Conservation (phyloP, 2,888 invertebrate species). For the Mythimna loreyi region DNA sequence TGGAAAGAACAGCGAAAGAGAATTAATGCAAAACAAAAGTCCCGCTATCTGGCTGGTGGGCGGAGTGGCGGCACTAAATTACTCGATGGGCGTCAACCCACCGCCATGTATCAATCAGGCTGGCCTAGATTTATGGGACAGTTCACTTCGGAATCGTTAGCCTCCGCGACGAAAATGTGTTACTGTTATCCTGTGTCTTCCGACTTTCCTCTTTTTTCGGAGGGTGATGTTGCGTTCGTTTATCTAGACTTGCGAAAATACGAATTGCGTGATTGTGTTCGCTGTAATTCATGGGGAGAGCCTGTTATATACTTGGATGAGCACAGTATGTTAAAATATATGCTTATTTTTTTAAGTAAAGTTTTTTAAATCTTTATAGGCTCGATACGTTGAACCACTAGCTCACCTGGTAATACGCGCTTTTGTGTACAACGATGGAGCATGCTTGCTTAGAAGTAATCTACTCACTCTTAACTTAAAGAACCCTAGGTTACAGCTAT, state of each 20-base stretch:
- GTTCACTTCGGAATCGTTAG: slow-evolving; percentile 90
- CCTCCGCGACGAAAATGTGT: slow-evolving; percentile 89
- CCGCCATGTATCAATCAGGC: slow-evolving; percentile 91
- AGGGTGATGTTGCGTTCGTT: slow-evolving; percentile 54
- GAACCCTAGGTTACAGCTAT: no score
- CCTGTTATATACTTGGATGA: slow-evolving; percentile 17
- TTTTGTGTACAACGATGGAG: no score
- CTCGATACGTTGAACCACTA: no score
- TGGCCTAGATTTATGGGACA: slow-evolving; percentile 89
- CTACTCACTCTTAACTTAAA: no score
- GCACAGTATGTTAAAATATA: not conserved
- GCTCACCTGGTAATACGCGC: no score
- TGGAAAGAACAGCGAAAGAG: slow-evolving; percentile 79
- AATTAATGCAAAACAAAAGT: slow-evolving; percentile 91
- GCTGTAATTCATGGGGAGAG: slow-evolving; percentile 45
- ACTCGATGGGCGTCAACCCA: slow-evolving; percentile 92
- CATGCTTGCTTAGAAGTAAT: no score
- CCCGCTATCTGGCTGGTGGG: slow-evolving; percentile 90
- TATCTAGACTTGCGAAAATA: slow-evolving; percentile 60
- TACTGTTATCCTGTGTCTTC: slow-evolving; percentile 85
- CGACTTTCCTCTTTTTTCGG: slow-evolving; percentile 71
- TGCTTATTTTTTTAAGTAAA: no score
- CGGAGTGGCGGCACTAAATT: slow-evolving; percentile 92
- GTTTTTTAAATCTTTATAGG: no score
- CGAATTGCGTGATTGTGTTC: slow-evolving; percentile 46